phyloP scores from a whole-genome alignment of 2,888 invertebrate species.

The Platerodrilus igneus region DNA sequence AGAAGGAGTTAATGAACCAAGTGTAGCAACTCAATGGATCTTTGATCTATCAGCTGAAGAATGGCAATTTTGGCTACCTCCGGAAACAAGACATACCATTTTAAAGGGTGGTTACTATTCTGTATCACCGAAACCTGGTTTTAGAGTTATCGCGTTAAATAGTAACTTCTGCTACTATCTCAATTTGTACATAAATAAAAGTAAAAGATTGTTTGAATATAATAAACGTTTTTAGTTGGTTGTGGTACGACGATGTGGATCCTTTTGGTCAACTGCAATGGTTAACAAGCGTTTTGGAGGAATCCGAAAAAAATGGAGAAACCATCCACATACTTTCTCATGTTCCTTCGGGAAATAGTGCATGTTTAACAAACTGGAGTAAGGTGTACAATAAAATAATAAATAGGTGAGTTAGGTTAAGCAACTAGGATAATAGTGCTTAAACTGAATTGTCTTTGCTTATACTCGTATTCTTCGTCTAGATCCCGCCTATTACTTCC shows the following conservation, averaged over 20 bases:
- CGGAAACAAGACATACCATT: slow-evolving; percentile 57
- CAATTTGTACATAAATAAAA: slow-evolving; percentile 58
- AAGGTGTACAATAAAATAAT: slow-evolving; percentile 58
- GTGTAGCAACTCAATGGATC: slow-evolving; percentile 65
- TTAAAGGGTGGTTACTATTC: slow-evolving; percentile 75
- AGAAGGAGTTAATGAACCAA: slow-evolving; percentile 14
- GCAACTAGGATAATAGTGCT: too few relatives aligned
- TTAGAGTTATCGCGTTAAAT: slow-evolving; percentile 73
- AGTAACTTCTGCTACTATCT: slow-evolving; percentile 71
- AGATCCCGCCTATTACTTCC: too few relatives aligned
- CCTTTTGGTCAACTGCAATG: slow-evolving; percentile 73
- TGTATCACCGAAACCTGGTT: slow-evolving; percentile 58
- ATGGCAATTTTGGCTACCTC: slow-evolving; percentile 67
- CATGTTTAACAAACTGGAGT: slow-evolving; percentile 67
- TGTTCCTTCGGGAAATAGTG: slow-evolving; percentile 67
- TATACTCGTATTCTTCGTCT: too few relatives aligned
- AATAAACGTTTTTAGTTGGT: slow-evolving; percentile 37
- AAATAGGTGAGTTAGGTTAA: slow-evolving; percentile 26
- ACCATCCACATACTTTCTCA: slow-evolving; percentile 78
- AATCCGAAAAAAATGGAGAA: slow-evolving; percentile 68
- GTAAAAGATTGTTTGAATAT: background rate
- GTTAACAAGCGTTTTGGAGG: slow-evolving; percentile 66
- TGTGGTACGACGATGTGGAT: slow-evolving; percentile 55
- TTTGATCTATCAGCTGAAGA: slow-evolving; percentile 65
- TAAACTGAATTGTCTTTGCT: too few relatives aligned